Evolutionary conservation across 1,140 invertebrate species (phyloP).

Genomic region (Zaprionus capensis): DNA sequence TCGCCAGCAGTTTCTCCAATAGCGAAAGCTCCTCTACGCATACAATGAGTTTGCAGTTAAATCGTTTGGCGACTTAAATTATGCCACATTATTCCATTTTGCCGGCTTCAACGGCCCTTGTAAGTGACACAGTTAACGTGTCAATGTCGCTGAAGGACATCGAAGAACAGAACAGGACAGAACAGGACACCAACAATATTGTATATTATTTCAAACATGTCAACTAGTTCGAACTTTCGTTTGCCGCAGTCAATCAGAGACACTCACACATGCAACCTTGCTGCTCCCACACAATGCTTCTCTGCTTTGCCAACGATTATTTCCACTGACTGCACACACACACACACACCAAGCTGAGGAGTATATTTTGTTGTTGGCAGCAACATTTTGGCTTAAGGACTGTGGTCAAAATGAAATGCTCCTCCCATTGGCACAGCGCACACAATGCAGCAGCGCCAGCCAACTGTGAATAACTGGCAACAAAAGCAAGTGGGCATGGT

Average conservation of each 20-base stretch:
- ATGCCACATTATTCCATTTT: constrained; percentile 6
- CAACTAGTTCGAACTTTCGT: constrained; percentile 33
- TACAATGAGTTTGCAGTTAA: constrained; percentile 55
- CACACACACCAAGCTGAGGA: neutral
- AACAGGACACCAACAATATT: constrained; percentile 12
- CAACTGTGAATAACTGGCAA: constrained; percentile 66
- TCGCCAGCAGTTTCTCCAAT: neutral
- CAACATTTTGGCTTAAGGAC: constrained; percentile 57
- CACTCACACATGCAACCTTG: neutral
- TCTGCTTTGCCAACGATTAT: constrained; percentile 32
- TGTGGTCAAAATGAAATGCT: constrained; percentile 64
- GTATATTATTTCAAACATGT: constrained; percentile 55
- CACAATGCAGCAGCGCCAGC: constrained; percentile 52
- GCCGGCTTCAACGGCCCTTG: neutral
- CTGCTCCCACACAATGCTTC: too few species aligned
- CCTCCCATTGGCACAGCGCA: constrained; percentile 42
- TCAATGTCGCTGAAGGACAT: constrained; percentile 24
- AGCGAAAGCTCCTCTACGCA: neutral
- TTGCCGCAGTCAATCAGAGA: neutral
- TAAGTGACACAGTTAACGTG: constrained; percentile 22
- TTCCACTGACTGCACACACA: constrained; percentile 57
- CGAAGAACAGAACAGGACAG: neutral
- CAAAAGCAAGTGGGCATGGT: neutral
- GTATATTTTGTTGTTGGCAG: constrained; percentile 14
- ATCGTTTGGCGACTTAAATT: constrained; percentile 14